phyloP scores from a whole-genome alignment of 2,797 vertebrate genomes.

The Miopithecus talapoin region DNA sequence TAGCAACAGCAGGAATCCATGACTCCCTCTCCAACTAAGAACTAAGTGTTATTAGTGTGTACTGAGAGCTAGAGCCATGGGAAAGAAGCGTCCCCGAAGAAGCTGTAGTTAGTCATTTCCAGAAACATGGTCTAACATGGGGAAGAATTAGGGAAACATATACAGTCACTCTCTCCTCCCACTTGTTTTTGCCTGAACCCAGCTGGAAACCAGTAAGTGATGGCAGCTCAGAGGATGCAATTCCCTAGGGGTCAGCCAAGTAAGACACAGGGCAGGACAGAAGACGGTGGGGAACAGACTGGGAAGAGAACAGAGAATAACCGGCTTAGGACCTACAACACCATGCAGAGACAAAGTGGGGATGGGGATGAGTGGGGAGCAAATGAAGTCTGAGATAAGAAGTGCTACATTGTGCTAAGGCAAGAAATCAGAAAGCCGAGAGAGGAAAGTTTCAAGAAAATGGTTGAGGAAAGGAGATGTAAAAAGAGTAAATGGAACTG shows the following conservation, averaged over 20 bases:
- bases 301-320: not conserved
- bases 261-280: not conserved
- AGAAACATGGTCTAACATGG: not conserved
- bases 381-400: not conserved
- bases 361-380: not conserved
- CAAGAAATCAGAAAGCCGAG: not conserved
- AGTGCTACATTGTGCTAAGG: not conserved
- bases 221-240: not conserved
- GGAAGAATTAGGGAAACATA: not conserved
- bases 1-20: not conserved
- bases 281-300: not conserved
- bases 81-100: not conserved
- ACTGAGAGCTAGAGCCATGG: not conserved
- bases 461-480: not conserved
- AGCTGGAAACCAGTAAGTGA: not conserved
- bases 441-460: not conserved
- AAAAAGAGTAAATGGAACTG: not conserved
- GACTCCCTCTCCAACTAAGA: not conserved
- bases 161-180: not conserved
- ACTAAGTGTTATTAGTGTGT: not conserved
- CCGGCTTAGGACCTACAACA: not conserved
- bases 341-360: not conserved
- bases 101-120: not conserved
- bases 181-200: not conserved
- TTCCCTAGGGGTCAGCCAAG: not conserved